Evolutionary conservation across 2,113 vertebrate genomes (phyloP).

Genomic region (Lasiurus cinereus): DNA sequence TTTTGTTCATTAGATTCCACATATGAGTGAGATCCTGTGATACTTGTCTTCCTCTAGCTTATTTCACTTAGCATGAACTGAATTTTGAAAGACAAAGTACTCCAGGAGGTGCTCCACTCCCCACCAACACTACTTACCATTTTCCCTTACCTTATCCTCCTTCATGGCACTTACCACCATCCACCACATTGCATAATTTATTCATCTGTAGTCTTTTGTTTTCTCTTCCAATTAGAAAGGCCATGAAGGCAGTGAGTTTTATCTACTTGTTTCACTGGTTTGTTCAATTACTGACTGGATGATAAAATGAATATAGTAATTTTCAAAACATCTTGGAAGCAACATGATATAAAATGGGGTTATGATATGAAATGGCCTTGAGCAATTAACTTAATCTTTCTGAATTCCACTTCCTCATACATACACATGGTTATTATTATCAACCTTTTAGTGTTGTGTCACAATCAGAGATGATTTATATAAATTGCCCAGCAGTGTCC

Average conservation of each 20-base stretch:
- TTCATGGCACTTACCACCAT: neutral
- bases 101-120: rapidly evolving
- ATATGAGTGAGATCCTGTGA: no score
- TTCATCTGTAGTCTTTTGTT: neutral
- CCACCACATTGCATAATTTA: neutral
- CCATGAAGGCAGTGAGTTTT: neutral
- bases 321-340: neutral
- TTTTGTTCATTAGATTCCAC: no score
- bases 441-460: neutral
- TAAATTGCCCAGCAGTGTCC: neutral
- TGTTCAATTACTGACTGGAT: neutral
- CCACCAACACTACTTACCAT: neutral
- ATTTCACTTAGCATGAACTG: neutral
- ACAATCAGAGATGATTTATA: neutral
- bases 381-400: neutral
- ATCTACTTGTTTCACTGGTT: neutral
- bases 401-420: neutral
- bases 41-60: no score
- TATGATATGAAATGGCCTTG: neutral
- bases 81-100: neutral
- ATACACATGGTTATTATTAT: neutral
- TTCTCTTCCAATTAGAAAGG: neutral
- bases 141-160: neutral
- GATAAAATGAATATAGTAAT: neutral
- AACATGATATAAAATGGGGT: neutral